These are phyloP conservation scores for Caenorhabditis elegans DNA, from an alignment of 1,140 invertebrate species.

Conservation along the genomic window DNA sequence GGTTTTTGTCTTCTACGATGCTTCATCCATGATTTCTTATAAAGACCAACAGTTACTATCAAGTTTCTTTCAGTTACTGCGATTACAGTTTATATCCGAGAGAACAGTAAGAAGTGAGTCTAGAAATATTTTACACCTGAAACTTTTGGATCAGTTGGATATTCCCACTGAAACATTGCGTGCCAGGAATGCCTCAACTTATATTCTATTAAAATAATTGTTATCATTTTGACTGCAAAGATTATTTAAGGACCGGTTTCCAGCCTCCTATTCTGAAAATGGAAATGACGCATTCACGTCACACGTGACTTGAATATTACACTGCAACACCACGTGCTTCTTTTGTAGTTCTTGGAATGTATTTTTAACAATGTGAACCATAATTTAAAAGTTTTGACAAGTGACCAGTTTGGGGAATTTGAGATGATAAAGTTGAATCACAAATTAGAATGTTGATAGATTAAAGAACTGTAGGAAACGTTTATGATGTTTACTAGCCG, in stretches of 20 bases:
- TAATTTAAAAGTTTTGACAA: too few species aligned
- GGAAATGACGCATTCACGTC: not conserved
- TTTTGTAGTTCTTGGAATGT: conserved; percentile 13
- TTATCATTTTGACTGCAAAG: not conserved
- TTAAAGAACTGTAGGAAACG: not conserved
- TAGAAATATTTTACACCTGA: not conserved
- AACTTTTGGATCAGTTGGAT: too few species aligned
- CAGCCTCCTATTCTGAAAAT: not conserved
- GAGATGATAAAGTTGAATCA: not conserved
- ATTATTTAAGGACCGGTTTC: not conserved
- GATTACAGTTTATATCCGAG: too few species aligned
- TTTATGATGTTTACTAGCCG: not conserved
- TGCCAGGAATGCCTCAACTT: not conserved
- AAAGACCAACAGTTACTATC: not conserved
- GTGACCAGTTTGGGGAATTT: not conserved
- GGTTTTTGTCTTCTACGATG: not conserved
- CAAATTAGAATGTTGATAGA: not conserved
- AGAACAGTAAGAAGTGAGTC: too few species aligned
- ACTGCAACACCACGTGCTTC: not conserved
- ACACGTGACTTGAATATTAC: not conserved
- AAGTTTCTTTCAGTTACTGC: not conserved
- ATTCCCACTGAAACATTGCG: too few species aligned
- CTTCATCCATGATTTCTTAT: not conserved
- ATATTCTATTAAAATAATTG: not conserved
- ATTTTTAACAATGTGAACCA: not conserved